phyloP scores from a whole-genome alignment of 1,140 invertebrate genomes.

The Drosophila melanica region DNA sequence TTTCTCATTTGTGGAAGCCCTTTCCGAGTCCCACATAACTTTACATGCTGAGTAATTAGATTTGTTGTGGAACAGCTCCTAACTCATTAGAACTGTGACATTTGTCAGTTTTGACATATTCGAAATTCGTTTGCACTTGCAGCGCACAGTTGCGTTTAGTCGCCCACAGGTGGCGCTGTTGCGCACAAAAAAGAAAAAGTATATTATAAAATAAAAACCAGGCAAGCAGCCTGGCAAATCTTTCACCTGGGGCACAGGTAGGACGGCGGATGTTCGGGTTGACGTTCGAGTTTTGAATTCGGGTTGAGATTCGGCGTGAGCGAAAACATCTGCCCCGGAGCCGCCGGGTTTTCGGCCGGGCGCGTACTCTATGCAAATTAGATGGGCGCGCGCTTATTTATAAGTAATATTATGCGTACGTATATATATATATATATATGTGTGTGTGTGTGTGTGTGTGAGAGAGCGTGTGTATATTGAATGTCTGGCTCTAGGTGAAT shows the following conservation, averaged over 20 bases:
- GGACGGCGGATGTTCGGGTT: conserved; percentile 6
- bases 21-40: too few relatives aligned
- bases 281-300: conserved; percentile 3
- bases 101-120: conserved; percentile 21
- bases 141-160: conserved; percentile 16
- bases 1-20: too few relatives aligned
- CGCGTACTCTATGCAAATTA: conserved; percentile 68
- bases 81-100: conserved; percentile 14
- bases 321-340: conserved; percentile 68
- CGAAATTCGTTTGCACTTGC: conserved; percentile 24
- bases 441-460: conserved; percentile 15
- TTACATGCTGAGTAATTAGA: too few relatives aligned
- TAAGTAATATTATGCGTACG: conserved; percentile 73
- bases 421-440: conserved; percentile 18
- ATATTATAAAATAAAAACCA: neutral
- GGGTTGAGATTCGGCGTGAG: conserved; percentile 36
- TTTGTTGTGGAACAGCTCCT: neutral
- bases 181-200: neutral
- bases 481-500: neutral
- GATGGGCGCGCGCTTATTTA: conserved; percentile 78
- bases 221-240: neutral
- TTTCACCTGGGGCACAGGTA: conserved; percentile 28
- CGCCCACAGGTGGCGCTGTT: conserved; percentile 28
- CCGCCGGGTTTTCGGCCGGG: conserved; percentile 43
- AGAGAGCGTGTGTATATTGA: conserved; percentile 4